Evolutionary conservation across 1,140 invertebrate genomes (phyloP), one percentile per base, ranked within the genome.

Genomic region (Battus philenor): DNA sequence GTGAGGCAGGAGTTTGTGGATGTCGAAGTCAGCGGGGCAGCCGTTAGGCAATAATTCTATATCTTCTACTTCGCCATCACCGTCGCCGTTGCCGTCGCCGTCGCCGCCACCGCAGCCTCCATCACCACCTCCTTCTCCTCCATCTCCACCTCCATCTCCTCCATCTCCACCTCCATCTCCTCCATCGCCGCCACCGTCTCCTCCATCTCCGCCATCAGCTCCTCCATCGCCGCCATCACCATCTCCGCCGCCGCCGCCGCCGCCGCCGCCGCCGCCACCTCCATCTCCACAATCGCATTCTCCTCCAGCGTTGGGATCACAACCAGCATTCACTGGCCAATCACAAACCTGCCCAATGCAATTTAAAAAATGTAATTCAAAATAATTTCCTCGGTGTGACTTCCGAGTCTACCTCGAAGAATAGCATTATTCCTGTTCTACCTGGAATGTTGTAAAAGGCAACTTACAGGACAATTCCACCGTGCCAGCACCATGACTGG

Each of bases 1-100:
- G 43, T 90, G 84, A 0, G 86, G 74, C 2, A 88, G 9, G 4
- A 76, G 51, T 2, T 54, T 46, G 16, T 70, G 66, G 0, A 62
- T 34, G 8, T 49, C 24, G 10, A 59, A 59, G 44, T 68, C 51
- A 4, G 34, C 38, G 0, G 64, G 60, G 8, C 64, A 68, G 4
- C 60, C 64, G 20, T 68, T 68, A 0, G 60, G 64, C 5, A 67
- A 22, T 5, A 17, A 12, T 30, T 24, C 17, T n/a, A 10, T 16
- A 3, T 36, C 26, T 8, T 32, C 22, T 9, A 12, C 4, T 10
- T 13, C 27, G 5, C 26, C 17, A 1, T 24, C 16, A 13, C 36
- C 31, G 18, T 30, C 36, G 6, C 27, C 43, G 24, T 13, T 31
- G 3, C 39, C 39, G 6, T 26, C 43, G 11, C 16, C 27, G 2